phyloP scores from a whole-genome alignment of 2,797 vertebrate species.

The Peromyscus eremicus region DNA sequence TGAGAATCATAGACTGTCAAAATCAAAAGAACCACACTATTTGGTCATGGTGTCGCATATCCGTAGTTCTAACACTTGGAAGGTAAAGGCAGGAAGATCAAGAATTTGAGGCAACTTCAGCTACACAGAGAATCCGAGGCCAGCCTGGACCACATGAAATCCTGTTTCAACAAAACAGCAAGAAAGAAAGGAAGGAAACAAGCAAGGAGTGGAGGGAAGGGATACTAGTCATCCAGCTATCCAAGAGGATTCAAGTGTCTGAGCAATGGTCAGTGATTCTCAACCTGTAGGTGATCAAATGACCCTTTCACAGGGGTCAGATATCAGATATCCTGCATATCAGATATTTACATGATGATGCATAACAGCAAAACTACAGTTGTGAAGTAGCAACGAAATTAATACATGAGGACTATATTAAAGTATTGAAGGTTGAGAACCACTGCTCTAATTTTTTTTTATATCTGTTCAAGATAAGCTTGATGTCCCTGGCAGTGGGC shows the following conservation, averaged over 20 bases:
- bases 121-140: not conserved
- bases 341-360: not conserved
- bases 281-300: not conserved
- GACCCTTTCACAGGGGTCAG: not conserved
- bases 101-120: not conserved
- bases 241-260: not conserved
- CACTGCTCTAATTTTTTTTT: not conserved
- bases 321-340: not conserved
- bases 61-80: not conserved
- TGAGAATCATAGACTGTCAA: not conserved
- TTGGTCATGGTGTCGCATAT: not conserved
- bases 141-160: not conserved
- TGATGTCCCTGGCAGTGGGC: not conserved
- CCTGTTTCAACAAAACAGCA: not conserved
- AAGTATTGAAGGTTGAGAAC: not conserved
- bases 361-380: not conserved
- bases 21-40: not conserved
- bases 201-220: fast-evolving
- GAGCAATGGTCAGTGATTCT: not conserved
- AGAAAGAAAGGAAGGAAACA: not conserved
- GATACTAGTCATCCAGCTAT: too few species aligned
- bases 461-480: not conserved
- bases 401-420: not conserved
- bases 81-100: not conserved
- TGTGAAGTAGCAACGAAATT: not conserved